Conservation (phyloP, 1,140 invertebrate species). For the Drosophila auraria region DNA sequence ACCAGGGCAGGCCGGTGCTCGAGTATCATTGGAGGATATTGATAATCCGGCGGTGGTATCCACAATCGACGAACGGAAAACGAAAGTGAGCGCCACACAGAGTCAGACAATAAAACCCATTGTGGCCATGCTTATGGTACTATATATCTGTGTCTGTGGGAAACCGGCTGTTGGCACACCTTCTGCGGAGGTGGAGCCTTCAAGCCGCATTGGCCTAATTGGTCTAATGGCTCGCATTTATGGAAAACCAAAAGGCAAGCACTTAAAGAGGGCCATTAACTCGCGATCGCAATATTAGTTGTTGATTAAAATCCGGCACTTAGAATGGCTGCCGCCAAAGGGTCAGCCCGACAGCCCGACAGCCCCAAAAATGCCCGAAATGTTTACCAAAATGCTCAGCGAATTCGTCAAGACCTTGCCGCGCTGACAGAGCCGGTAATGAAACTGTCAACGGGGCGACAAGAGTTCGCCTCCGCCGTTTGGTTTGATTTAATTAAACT, state of each 20-base stretch:
- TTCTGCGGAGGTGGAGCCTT: conserved; percentile 76
- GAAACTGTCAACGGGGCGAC: conserved; percentile 62
- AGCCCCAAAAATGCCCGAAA: conserved; percentile 30
- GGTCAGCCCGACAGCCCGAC: conserved; percentile 1
- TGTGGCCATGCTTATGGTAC: conserved; percentile 8
- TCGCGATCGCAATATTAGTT: conserved; percentile 65
- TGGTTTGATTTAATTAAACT: conserved; percentile 57
- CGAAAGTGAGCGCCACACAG: conserved; percentile 63
- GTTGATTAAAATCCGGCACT: conserved; percentile 56
- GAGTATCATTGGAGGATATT: conserved; percentile 52
- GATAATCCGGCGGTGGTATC: conserved; percentile 40
- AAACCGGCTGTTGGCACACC: conserved; percentile 70
- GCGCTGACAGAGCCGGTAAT: conserved; percentile 48
- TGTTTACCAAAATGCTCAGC: conserved; percentile 38
- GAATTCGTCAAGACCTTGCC: conserved; percentile 62
- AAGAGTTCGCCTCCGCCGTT: conserved; percentile 17
- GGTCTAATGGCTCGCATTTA: conserved; percentile 69
- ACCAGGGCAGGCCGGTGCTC: conserved; percentile 16
- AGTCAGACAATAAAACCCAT: conserved; percentile 38
- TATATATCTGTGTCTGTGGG: conserved; percentile 21
- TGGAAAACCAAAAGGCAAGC: conserved; percentile 49
- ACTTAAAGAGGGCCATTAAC: conserved; percentile 55
- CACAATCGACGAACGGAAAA: conserved; percentile 58
- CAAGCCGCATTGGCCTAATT: conserved; percentile 68
- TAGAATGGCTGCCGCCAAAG: conserved; percentile 39